Evolutionary conservation across 2,888 invertebrate species (phyloP).

Genomic region (Scaptomyza tumidula): DNA sequence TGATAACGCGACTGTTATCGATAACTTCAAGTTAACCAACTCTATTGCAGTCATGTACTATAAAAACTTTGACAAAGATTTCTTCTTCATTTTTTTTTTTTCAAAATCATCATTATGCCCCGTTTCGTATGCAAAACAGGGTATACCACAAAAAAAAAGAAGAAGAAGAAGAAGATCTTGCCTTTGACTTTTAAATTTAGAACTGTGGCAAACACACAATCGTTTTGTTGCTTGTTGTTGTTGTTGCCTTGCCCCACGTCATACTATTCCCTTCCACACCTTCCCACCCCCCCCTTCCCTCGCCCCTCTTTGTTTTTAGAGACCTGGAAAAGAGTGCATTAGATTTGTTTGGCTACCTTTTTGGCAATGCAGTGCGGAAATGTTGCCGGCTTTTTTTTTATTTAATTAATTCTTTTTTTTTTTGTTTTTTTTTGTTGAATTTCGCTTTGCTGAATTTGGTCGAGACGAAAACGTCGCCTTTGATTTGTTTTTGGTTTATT

Average conservation of each 20-base stretch:
- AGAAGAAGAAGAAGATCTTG: constrained; percentile 53
- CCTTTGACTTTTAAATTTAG: constrained; percentile 75
- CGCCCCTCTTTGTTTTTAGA: no score
- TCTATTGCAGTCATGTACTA: neutral
- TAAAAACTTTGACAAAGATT: no score
- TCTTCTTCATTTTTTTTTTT: neutral
- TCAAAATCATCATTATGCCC: neutral
- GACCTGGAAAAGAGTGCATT: no score
- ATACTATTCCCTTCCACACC: constrained; percentile 3
- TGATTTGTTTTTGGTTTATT: constrained; percentile 55
- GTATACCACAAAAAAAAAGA: constrained; percentile 2
- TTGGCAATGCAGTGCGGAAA: constrained; percentile 70
- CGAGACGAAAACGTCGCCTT: constrained; percentile 67
- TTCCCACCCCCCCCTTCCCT: no score
- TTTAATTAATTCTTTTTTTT: constrained; percentile 57
- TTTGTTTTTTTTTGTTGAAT: constrained; percentile 35
- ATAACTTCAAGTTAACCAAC: neutral
- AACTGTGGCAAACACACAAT: constrained; percentile 64
- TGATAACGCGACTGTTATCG: no score
- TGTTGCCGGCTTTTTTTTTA: constrained; percentile 42
- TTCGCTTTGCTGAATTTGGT: constrained; percentile 20
- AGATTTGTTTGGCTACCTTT: constrained; percentile 37
- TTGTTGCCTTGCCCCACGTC: constrained; percentile 47
- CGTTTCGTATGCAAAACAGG: neutral
- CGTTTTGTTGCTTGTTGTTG: constrained; percentile 20